These are phyloP conservation scores for Xestoiulus laeticollis DNA, from an alignment of 2,888 invertebrate genomes.

Conservation along the genomic window DNA sequence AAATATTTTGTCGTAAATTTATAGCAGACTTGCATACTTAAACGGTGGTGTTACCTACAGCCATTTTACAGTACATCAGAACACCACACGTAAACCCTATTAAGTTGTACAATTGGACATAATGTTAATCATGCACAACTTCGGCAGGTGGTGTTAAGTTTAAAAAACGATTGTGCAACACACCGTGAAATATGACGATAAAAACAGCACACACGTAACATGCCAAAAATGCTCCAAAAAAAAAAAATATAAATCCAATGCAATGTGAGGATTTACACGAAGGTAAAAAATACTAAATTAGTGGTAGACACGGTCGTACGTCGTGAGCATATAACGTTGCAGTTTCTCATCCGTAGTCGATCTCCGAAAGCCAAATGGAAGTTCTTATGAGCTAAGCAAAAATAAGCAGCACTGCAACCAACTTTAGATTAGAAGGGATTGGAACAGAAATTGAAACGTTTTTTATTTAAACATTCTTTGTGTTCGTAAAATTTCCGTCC, in stretches of 20 bases:
- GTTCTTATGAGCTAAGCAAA: neutral
- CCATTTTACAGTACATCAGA: neutral
- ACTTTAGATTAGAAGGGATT: neutral
- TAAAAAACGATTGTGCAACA: neutral
- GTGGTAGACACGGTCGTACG: neutral
- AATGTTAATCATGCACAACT: neutral
- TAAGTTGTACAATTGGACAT: neutral
- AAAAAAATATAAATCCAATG: slow-evolving; percentile 57
- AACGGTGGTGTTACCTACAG: neutral
- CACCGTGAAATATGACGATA: slow-evolving; percentile 75
- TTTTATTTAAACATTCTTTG: too few species aligned
- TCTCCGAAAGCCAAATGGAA: neutral
- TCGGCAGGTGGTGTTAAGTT: neutral
- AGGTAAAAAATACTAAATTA: slow-evolving; percentile 60
- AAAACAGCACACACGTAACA: slow-evolving; percentile 94
- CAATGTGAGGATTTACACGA: neutral
- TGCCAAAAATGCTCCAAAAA: slow-evolving; percentile 73
- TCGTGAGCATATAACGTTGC: slow-evolving; percentile 5
- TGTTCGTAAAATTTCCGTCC: neutral
- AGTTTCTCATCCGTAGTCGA: slow-evolving; percentile 21
- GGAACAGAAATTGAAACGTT: neutral
- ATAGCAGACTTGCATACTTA: too few species aligned
- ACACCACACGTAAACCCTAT: slow-evolving; percentile 1
- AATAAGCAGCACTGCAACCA: neutral
- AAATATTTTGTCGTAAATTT: too few species aligned